Conservation (phyloP, 2,888 invertebrate species). For the Sussaba pulchella region DNA sequence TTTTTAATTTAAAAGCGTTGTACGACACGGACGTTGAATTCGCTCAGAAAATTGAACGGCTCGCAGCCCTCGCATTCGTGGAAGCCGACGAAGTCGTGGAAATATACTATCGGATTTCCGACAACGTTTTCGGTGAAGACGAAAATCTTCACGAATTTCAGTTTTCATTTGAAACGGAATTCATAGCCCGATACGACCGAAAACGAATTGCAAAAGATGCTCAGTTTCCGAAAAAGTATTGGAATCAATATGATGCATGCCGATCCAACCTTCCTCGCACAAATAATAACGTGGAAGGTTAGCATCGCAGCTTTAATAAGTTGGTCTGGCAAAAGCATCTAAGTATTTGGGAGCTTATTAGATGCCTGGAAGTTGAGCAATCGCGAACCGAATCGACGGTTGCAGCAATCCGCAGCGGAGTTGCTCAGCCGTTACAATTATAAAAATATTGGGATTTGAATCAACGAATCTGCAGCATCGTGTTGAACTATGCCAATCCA, state of each 20-base stretch:
- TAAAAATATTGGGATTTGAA: no score
- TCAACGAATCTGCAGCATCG: constrained; percentile 16
- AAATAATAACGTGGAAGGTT: constrained; percentile 29
- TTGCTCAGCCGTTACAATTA: constrained; percentile 23
- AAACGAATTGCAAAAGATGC: constrained; percentile 30
- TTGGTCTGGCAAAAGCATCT: constrained; percentile 24
- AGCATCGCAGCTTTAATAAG: constrained; percentile 29
- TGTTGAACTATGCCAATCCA: constrained; percentile 4
- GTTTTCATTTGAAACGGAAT: constrained; percentile 33
- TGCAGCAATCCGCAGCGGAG: constrained; percentile 11
- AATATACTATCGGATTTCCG: constrained; percentile 1
- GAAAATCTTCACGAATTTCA: constrained; percentile 17
- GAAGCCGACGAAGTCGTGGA: constrained; percentile 11
- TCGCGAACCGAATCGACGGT: constrained; percentile 4
- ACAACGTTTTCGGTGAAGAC: constrained; percentile 13
- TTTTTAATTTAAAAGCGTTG: constrained; percentile 18
- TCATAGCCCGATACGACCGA: constrained; percentile 58
- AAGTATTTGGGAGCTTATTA: constrained; percentile 17
- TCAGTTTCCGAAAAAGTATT: constrained; percentile 22
- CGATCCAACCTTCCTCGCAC: constrained; percentile 25
- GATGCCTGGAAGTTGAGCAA: constrained; percentile 27
- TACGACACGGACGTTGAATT: constrained; percentile 22
- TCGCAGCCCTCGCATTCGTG: constrained; percentile 21
- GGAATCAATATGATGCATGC: constrained; percentile 22
- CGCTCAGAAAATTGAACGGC: constrained; percentile 20